phyloP scores from a whole-genome alignment of 2,888 invertebrate genomes.

The Phoronis australis region DNA sequence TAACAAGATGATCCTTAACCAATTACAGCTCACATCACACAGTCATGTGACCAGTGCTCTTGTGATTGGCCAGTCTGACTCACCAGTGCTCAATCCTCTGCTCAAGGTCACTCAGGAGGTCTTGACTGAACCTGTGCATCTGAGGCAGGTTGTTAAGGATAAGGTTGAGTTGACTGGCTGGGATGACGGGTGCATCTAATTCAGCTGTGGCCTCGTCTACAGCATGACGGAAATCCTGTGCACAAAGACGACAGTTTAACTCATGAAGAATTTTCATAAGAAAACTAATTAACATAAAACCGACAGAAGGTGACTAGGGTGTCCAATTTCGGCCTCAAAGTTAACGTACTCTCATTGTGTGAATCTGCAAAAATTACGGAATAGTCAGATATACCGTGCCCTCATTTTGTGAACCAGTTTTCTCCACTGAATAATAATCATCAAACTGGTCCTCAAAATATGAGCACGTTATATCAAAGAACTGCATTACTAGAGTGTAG shows the following conservation, averaged over 20 bases:
- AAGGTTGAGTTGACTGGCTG: constrained; percentile 53
- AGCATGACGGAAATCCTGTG: constrained; percentile 54
- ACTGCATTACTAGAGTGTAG: too few relatives aligned
- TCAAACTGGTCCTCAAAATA: too few relatives aligned
- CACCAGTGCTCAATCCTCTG: constrained; percentile 56
- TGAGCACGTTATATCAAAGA: too few relatives aligned
- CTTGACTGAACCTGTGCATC: constrained; percentile 57
- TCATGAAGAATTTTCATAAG: background rate
- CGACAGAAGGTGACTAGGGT: background rate
- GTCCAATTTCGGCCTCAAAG: background rate
- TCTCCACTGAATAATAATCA: too few relatives aligned
- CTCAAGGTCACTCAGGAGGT: constrained; percentile 56
- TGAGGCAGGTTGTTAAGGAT: constrained; percentile 58
- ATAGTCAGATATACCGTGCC: too few relatives aligned
- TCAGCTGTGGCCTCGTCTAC: constrained; percentile 40
- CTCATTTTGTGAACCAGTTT: too few relatives aligned
- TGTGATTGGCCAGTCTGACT: constrained; percentile 14
- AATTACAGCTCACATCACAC: too few relatives aligned
- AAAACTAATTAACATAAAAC: background rate
- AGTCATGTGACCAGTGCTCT: too few relatives aligned
- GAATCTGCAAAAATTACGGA: too few relatives aligned
- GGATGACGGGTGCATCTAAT: constrained; percentile 49
- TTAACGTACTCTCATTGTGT: too few relatives aligned
- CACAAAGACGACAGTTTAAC: background rate
- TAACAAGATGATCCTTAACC: too few relatives aligned